These are phyloP conservation scores for Umimayanthus kanabou DNA, from an alignment of 92 coral and sea anemone species.

Conservation along the genomic window DNA sequence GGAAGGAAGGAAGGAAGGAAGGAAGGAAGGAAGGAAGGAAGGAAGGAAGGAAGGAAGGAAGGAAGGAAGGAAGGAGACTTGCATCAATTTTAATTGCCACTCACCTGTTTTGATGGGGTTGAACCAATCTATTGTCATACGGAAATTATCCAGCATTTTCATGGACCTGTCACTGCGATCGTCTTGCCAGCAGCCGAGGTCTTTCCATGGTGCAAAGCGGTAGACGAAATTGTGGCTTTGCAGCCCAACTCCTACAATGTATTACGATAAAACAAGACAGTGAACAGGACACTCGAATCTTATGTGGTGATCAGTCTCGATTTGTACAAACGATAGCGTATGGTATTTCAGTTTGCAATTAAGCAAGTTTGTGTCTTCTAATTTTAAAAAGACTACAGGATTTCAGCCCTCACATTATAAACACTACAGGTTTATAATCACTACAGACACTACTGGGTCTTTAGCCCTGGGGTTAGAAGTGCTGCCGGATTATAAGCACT, in stretches of 20 bases:
- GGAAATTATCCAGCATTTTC: constrained; percentile 57
- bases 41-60: no score
- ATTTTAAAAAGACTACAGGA: no score
- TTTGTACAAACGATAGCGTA: neutral
- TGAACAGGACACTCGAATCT: no score
- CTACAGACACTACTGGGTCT: no score
- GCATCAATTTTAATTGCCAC: neutral
- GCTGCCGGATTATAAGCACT: no score
- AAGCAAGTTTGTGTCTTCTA: no score
- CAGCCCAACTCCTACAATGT: constrained; percentile 51
- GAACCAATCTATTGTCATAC: constrained; percentile 64
- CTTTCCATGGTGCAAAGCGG: constrained; percentile 69
- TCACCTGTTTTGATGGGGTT: constrained; percentile 50
- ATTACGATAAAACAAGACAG: neutral
- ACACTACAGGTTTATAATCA: no score
- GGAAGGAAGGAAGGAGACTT: neutral
- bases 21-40: no score
- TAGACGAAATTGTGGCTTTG: constrained; percentile 58
- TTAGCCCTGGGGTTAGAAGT: no score
- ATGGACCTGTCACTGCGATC: constrained; percentile 40
- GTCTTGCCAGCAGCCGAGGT: constrained; percentile 69
- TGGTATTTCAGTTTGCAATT: neutral
- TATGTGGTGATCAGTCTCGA: no score
- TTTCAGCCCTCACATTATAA: no score
- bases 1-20: no score